Conservation (phyloP, 2,797 vertebrate species). For the Galagoides demidoff region DNA sequence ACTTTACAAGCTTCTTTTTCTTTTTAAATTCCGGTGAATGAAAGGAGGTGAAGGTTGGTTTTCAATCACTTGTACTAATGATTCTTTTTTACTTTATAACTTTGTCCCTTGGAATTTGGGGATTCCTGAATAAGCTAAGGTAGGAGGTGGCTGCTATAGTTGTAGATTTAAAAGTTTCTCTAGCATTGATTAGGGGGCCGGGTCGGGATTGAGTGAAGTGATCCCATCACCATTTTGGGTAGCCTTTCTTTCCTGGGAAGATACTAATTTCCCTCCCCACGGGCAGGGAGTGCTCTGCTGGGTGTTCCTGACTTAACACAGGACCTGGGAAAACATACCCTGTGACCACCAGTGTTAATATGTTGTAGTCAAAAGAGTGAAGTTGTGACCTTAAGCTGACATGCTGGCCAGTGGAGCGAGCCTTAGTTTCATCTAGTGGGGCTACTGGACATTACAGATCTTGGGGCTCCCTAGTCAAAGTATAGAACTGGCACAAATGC, state of each 20-base stretch:
- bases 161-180: background rate
- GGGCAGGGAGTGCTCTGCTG: background rate
- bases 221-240: background rate
- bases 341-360: background rate
- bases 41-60: conserved; percentile 20
- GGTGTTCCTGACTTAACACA: background rate
- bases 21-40: background rate
- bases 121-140: background rate
- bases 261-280: background rate
- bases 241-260: conserved; percentile 4
- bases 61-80: background rate
- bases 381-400: background rate
- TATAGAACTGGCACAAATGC: background rate
- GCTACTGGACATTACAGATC: background rate
- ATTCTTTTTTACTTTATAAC: conserved; percentile 29
- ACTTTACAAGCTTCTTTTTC: background rate
- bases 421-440: background rate
- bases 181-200: background rate
- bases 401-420: conserved; percentile 11
- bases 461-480: background rate
- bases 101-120: background rate
- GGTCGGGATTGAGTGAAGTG: background rate
- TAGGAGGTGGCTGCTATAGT: background rate
- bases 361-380: background rate
- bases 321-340: background rate